Conservation (phyloP, 2,888 invertebrate genomes). For the Graphium colonna region DNA sequence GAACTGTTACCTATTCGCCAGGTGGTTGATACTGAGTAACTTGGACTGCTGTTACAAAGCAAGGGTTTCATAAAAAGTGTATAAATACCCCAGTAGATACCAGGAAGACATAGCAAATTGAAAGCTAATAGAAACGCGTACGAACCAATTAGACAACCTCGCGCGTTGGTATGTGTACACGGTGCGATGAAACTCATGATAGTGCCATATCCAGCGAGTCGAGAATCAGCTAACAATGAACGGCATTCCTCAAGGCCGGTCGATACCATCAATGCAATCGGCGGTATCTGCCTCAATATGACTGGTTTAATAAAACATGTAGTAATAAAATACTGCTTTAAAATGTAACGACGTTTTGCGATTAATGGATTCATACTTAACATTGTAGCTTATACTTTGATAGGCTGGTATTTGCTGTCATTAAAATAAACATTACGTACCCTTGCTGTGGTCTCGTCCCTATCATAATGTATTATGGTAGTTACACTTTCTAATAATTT, state of each 20-base stretch:
- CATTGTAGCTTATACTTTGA: background rate
- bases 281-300: too few species aligned
- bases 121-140: constrained; percentile 23
- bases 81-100: constrained; percentile 10
- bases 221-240: constrained; percentile 35
- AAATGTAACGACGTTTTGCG: background rate
- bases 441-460: too few species aligned
- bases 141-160: constrained; percentile 32
- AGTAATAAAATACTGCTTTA: background rate
- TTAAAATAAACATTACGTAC: too few species aligned
- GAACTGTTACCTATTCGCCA: too few species aligned
- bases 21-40: too few species aligned
- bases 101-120: constrained; percentile 18
- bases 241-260: constrained; percentile 70
- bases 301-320: background rate
- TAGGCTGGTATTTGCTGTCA: too few species aligned
- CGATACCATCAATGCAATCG: constrained; percentile 49
- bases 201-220: constrained; percentile 37
- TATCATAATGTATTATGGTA: too few species aligned
- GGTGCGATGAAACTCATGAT: constrained; percentile 46
- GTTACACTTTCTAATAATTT: too few species aligned
- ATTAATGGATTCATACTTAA: background rate
- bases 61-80: too few species aligned
- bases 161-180: constrained; percentile 18
- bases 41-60: too few species aligned